phyloP scores from a whole-genome alignment of 2,113 vertebrate species.

The Noturus placidus region DNA sequence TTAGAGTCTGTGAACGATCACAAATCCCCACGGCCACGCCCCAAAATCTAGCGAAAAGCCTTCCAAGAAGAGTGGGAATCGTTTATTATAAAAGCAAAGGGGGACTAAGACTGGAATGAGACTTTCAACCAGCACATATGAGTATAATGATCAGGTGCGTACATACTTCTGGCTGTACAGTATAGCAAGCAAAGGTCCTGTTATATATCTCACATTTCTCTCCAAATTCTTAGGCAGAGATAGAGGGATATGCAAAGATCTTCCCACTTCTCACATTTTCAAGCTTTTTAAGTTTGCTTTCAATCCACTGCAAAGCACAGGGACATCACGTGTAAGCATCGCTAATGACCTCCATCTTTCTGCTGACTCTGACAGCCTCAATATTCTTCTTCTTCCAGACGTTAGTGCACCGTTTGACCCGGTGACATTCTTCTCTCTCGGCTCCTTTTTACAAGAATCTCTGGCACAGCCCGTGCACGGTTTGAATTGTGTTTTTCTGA shows the following conservation, averaged over 20 bases:
- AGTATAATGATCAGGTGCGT: background rate
- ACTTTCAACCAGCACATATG: background rate
- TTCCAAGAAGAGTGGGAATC: background rate
- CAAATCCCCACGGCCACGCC: background rate
- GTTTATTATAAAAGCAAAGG: background rate
- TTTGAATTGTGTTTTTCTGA: background rate
- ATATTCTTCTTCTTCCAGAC: background rate
- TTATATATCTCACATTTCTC: background rate
- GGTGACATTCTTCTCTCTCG: background rate
- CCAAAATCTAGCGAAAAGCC: background rate
- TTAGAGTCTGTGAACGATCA: background rate
- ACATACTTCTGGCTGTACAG: background rate
- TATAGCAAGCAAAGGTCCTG: background rate
- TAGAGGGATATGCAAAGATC: background rate
- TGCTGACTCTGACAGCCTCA: background rate
- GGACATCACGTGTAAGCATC: background rate
- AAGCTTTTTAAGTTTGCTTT: background rate
- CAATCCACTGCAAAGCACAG: background rate
- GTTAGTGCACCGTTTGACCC: background rate
- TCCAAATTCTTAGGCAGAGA: background rate
- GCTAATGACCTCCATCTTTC: conserved; percentile 5
- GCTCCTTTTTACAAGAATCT: background rate
- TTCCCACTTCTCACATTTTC: background rate
- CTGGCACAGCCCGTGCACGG: background rate
- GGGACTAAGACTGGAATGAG: background rate